Percentiles rank a stretch among this genome's conserved stretches.
These are phyloP conservation scores for Neodiprion fabricii DNA, from an alignment of 1,140 invertebrate species.

Conservation along the genomic window DNA sequence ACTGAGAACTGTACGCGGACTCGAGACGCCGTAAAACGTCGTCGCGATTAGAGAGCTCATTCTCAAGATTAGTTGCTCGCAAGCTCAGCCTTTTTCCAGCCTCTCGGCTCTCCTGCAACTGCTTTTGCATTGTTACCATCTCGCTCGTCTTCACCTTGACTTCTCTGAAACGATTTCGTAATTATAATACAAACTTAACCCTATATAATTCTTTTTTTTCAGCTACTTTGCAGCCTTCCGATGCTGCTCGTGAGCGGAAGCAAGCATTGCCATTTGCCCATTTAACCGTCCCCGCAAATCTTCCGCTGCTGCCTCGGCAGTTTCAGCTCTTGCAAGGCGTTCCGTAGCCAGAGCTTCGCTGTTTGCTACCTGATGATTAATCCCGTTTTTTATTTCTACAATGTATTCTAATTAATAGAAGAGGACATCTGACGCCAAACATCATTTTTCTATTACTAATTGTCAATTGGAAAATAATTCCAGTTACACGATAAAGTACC, in stretches of 20 bases:
- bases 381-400: too few species aligned
- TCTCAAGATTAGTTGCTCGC: slow-evolving; percentile 38
- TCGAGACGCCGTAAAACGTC: slow-evolving; percentile 39
- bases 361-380: slow-evolving; percentile 34
- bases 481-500: slow-evolving; percentile 36
- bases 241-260: slow-evolving; percentile 45
- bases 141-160: slow-evolving; percentile 34
- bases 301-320: slow-evolving; percentile 36
- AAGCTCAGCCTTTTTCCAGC: slow-evolving; percentile 29
- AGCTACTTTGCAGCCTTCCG: slow-evolving; percentile 37
- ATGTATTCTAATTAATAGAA: background rate
- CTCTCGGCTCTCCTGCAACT: slow-evolving; percentile 34
- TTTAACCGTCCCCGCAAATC: slow-evolving; percentile 44
- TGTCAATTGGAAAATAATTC: slow-evolving; percentile 1
- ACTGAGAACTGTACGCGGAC: slow-evolving; percentile 39
- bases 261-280: slow-evolving; percentile 42
- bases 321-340: slow-evolving; percentile 31
- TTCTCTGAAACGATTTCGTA: slow-evolving; percentile 28
- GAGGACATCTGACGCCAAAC: background rate
- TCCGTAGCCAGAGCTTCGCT: slow-evolving; percentile 38
- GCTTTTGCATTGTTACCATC: slow-evolving; percentile 32
- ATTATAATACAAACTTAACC: background rate
- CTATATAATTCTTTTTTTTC: too few species aligned
- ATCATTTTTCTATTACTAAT: background rate
- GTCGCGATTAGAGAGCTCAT: slow-evolving; percentile 41